Evolutionary conservation across 2,888 invertebrate genomes (phyloP).

Genomic region (Pemphredon lugubris): DNA sequence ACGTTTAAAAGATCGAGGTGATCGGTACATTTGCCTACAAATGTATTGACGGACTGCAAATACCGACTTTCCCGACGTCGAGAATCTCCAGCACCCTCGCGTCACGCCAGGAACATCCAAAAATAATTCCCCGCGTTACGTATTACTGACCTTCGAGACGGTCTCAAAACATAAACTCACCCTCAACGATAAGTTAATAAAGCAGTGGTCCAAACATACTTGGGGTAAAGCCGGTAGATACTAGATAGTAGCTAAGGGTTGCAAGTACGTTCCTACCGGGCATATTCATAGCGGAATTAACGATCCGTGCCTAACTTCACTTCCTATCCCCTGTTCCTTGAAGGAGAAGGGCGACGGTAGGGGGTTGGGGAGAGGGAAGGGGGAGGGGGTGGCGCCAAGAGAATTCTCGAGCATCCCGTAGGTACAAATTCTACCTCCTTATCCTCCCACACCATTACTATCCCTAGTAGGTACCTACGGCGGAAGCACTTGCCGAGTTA

Average conservation of each 20-base stretch:
- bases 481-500: constrained; percentile 65
- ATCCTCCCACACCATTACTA: constrained; percentile 5
- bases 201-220: constrained; percentile 21
- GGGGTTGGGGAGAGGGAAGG: too few relatives aligned
- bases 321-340: constrained; percentile 41
- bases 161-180: too few relatives aligned
- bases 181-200: not conserved
- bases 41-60: too few relatives aligned
- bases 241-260: constrained; percentile 12
- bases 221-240: constrained; percentile 6
- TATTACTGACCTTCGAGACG: too few relatives aligned
- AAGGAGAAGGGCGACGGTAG: constrained; percentile 26
- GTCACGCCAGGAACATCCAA: too few relatives aligned
- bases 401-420: constrained; percentile 54
- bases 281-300: constrained; percentile 76
- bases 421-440: constrained; percentile 19
- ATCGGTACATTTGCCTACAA: too few relatives aligned
- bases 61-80: too few relatives aligned
- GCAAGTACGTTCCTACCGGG: constrained; percentile 32
- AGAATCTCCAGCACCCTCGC: not conserved
- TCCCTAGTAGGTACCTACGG: constrained; percentile 18
- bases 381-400: constrained; percentile 51
- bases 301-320: constrained; percentile 71
- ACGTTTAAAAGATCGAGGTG: too few relatives aligned
- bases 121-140: too few relatives aligned